Conservation (phyloP, 2,797 vertebrate species). For the Alauda arvensis region DNA sequence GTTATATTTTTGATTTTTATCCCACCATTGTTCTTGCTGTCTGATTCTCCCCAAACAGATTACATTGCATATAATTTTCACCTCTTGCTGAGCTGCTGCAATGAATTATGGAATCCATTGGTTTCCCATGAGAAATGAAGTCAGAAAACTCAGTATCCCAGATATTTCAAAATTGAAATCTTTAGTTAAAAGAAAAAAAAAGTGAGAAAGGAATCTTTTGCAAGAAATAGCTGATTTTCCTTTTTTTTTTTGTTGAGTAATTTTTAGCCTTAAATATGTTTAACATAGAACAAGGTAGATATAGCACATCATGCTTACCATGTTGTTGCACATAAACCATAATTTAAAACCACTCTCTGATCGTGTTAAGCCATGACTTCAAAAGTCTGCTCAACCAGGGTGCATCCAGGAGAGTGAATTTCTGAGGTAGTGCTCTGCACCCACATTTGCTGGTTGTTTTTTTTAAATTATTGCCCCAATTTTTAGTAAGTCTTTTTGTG, state of each 20-base stretch:
- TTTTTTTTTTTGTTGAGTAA: accelerated
- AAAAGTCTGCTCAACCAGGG: not conserved
- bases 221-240: not conserved
- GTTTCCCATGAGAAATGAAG: not conserved
- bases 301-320: not conserved
- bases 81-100: slow-evolving; percentile 50
- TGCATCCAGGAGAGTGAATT: not conserved
- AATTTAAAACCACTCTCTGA: not conserved
- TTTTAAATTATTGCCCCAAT: not conserved
- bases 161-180: slow-evolving; percentile 20
- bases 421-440: not conserved
- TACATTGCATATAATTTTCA: slow-evolving; percentile 23
- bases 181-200: not conserved
- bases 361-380: not conserved
- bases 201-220: not conserved
- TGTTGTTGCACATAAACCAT: not conserved
- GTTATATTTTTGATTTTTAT: slow-evolving; percentile 19
- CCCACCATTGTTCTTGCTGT: slow-evolving; percentile 35
- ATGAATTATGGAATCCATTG: slow-evolving; percentile 24
- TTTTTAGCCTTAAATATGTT: not conserved
- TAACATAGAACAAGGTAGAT: not conserved
- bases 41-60: slow-evolving; percentile 23
- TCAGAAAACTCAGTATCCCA: slow-evolving; percentile 6
- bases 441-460: not conserved
- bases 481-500: not conserved